Evolutionary conservation across 2,113 vertebrate species (phyloP), one percentile per base, ranked within the genome.

Genomic region (Gallinago media): DNA sequence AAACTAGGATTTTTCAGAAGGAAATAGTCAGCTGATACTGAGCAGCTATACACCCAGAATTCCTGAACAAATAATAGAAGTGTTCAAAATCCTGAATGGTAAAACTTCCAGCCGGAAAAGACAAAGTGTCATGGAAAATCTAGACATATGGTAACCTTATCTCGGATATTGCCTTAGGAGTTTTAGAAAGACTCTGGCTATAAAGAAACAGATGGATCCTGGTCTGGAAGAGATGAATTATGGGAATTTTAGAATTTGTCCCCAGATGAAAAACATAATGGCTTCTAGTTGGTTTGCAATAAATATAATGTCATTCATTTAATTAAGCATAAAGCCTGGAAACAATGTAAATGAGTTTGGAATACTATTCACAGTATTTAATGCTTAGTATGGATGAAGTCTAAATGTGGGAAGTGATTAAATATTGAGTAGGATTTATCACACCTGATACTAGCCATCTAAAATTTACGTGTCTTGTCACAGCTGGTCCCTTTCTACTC

Each of bases 1-100:
- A 95, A 47, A 71, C 26, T 65, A 34, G 36, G 68, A 77, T 75
- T 75, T 91, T 97, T 92, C 73, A 84, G 73, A 75, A 88, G 26
- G 38, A 96, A 92, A 67, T 67, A 74, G 36, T 55, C 78, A 72
- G 42, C 73, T 92, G n/a, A 63, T 72, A 71, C 29, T 32, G 25
- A 74, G 59, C 8, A 71, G 12, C 31, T 88, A 23, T 34, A 76
- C 26, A 59, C 76, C 40, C 26, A 54, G n/a, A 86, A 84, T 74
- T 91, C 63, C 85, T 88, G 85, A 63, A 71, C 59, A 91, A 86
- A 62, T 74, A 71, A 66, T 26, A 73, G 55, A 94, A 78, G 7
- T 34, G 5, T 34, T 85, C 38, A 95, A 88, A 95, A 84, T 71
- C 26, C 83, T 59, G 49, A 59, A 85, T 0, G 0, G 40, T 66